Percentiles rank a stretch among this genome's conserved stretches.
These are phyloP conservation scores for Eleginops maclovinus DNA, from an alignment of 2,113 vertebrate species.

Conservation along the genomic window DNA sequence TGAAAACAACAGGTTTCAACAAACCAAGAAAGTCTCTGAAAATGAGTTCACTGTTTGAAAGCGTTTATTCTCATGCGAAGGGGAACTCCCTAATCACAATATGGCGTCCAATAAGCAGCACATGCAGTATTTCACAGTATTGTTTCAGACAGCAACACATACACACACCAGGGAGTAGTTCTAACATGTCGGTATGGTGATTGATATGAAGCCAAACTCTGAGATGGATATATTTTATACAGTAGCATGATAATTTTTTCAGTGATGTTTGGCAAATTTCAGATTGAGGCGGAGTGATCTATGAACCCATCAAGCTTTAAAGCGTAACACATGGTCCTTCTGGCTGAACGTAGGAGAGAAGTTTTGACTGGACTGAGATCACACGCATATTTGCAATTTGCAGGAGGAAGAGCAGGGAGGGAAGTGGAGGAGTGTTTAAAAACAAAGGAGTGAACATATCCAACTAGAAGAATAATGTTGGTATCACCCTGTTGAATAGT, in stretches of 20 bases:
- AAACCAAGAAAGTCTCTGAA: conserved; percentile 43
- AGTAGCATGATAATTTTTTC: background rate
- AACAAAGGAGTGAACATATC: conserved; percentile 4
- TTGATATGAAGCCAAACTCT: conserved; percentile 16
- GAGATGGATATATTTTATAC: conserved; percentile 14
- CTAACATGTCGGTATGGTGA: background rate
- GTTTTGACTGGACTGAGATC: conserved; percentile 68
- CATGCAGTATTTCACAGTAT: conserved; percentile 5
- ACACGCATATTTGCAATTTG: conserved; percentile 48
- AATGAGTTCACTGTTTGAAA: conserved; percentile 35
- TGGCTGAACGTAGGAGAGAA: conserved; percentile 18
- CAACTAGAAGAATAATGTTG: background rate
- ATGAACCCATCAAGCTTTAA: conserved; percentile 38
- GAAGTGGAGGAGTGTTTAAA: conserved; percentile 7
- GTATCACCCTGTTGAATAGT: background rate
- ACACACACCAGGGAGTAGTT: background rate
- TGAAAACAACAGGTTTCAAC: conserved; percentile 38
- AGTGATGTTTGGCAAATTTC: background rate
- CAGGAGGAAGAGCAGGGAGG: conserved; percentile 14
- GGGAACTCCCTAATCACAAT: conserved; percentile 34
- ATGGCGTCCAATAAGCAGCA: conserved; percentile 3
- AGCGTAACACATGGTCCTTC: conserved; percentile 49
- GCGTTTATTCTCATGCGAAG: conserved; percentile 50
- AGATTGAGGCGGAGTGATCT: background rate
- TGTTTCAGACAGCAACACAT: background rate